phyloP scores from a whole-genome alignment of 2,888 invertebrate genomes.

The Nineta flava region DNA sequence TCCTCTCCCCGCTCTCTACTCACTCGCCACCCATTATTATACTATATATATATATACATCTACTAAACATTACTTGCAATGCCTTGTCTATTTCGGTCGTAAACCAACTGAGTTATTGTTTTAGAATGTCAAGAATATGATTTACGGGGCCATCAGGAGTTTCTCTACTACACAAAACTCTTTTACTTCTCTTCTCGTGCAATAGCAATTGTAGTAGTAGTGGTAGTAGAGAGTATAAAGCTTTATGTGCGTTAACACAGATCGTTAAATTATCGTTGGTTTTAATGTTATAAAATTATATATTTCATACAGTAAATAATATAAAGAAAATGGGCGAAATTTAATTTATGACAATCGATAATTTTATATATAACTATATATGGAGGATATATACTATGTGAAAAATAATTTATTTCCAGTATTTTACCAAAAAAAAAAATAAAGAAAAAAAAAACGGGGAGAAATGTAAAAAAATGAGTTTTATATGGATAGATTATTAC shows the following conservation, averaged over 20 bases:
- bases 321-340: not conserved
- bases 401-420: too few species aligned
- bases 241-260: not conserved
- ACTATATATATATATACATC: not conserved
- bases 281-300: conserved; percentile 1
- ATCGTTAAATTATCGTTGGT: conserved; percentile 1
- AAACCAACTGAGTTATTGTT: conserved; percentile 29
- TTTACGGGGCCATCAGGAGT: conserved; percentile 24
- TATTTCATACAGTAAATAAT: not conserved
- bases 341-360: too few species aligned
- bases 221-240: too few species aligned
- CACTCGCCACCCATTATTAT: not conserved
- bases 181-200: not conserved
- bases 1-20: not conserved
- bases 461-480: too few species aligned
- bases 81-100: conserved; percentile 26
- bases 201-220: too few species aligned
- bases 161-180: not conserved
- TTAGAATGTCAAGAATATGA: conserved; percentile 27
- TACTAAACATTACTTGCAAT: conserved; percentile 11
- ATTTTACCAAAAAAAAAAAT: too few species aligned
- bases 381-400: too few species aligned
- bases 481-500: too few species aligned
- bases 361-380: too few species aligned
- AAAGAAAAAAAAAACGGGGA: too few species aligned